These are phyloP conservation scores for Leucosticte australis DNA, from an alignment of 2,113 vertebrate genomes.

Conservation along the genomic window DNA sequence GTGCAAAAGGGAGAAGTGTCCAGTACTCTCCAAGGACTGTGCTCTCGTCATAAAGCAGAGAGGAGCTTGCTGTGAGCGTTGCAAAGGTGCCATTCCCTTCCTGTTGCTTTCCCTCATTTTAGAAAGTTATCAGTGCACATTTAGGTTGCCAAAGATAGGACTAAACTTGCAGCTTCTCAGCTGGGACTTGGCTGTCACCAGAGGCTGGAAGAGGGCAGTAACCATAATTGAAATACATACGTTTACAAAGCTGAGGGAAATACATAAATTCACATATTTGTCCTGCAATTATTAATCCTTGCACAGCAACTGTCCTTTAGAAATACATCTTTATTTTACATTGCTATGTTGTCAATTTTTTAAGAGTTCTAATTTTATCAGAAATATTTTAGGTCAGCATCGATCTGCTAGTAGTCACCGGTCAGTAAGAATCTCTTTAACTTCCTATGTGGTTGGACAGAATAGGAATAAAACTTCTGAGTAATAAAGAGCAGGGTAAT, in stretches of 20 bases:
- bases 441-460: not conserved
- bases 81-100: slow-evolving; percentile 84
- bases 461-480: not conserved
- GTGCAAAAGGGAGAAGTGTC: slow-evolving; percentile 96
- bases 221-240: not conserved
- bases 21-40: slow-evolving; percentile 86
- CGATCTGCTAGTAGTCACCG: accelerated
- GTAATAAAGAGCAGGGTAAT: not conserved
- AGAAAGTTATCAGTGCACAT: not conserved
- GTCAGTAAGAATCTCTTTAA: not conserved
- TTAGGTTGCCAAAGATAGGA: not conserved
- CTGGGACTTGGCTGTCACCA: not conserved
- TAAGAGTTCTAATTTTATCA: not conserved
- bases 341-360: not conserved
- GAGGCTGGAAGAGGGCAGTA: not conserved
- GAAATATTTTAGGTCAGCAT: not conserved
- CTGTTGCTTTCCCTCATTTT: not conserved
- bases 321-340: not conserved
- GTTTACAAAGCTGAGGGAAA: not conserved
- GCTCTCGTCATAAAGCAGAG: slow-evolving; percentile 93
- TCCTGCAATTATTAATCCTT: not conserved
- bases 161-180: not conserved
- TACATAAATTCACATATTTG: not conserved
- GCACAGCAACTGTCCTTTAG: not conserved
- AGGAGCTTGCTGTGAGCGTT: slow-evolving; percentile 92